Conservation (phyloP, 1,140 invertebrate genomes). For the Drosophila suzukii region DNA sequence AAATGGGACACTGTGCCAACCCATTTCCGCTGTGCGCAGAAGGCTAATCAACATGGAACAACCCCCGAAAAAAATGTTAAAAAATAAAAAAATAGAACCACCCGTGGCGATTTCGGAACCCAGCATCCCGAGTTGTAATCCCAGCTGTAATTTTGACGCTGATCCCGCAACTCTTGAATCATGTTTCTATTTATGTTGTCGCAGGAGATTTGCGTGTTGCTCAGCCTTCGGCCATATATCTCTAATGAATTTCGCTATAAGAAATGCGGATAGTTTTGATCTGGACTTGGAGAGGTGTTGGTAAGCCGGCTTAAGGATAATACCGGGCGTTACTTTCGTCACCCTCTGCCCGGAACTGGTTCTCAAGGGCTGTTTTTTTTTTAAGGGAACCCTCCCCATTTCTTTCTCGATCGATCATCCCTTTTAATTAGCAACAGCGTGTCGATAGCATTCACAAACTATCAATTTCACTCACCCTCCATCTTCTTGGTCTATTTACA, state of each 20-base stretch:
- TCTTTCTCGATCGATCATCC: constrained; percentile 72
- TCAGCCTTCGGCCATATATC: constrained; percentile 5
- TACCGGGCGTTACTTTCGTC: constrained; percentile 46
- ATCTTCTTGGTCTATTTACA: constrained; percentile 61
- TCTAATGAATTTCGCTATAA: constrained; percentile 35
- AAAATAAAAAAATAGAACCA: constrained; percentile 54
- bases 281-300: constrained; percentile 54
- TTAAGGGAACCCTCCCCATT: constrained; percentile 27
- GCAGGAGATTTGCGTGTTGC: constrained; percentile 79
- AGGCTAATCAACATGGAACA: constrained; percentile 73
- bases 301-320: constrained; percentile 68
- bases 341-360: constrained; percentile 32
- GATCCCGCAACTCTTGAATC: constrained; percentile 81
- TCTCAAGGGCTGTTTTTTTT: constrained; percentile 74
- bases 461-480: constrained; percentile 72
- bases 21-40: constrained; percentile 80
- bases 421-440: constrained; percentile 83
- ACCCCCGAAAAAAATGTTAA: constrained; percentile 49
- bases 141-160: constrained; percentile 80
- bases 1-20: constrained; percentile 63
- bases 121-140: constrained; percentile 70
- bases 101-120: constrained; percentile 59
- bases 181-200: constrained; percentile 84
- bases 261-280: constrained; percentile 12
- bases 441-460: constrained; percentile 81